phyloP scores from a whole-genome alignment of 2,797 vertebrate genomes.

The Eremophila alpestris region DNA sequence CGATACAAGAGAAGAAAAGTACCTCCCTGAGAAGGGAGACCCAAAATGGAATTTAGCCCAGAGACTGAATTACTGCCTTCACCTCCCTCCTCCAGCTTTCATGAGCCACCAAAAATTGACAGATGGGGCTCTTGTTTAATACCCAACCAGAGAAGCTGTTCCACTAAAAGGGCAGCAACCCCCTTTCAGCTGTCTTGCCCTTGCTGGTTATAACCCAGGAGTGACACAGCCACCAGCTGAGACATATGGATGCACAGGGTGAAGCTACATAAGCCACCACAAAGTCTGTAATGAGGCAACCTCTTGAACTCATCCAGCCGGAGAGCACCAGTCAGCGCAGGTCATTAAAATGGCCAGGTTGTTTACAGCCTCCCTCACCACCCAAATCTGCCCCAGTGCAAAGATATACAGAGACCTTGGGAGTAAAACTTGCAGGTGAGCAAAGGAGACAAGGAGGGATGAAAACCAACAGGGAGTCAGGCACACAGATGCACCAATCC shows the following conservation, averaged over 20 bases:
- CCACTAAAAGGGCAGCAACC: slow-evolving; percentile 56
- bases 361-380: background rate
- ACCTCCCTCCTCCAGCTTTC: background rate
- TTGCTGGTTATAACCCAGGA: background rate
- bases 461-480: background rate
- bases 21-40: slow-evolving; percentile 9
- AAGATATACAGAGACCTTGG: background rate
- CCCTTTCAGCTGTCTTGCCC: slow-evolving; percentile 42
- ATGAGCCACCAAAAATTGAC: slow-evolving; percentile 1
- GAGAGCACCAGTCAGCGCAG: background rate
- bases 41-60: slow-evolving; percentile 19
- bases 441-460: background rate
- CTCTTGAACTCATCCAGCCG: background rate
- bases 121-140: slow-evolving; percentile 64
- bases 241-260: slow-evolving; percentile 48
- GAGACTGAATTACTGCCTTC: slow-evolving; percentile 20
- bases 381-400: background rate
- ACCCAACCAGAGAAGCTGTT: slow-evolving; percentile 41
- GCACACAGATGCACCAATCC: background rate
- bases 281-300: slow-evolving; percentile 19
- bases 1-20: background rate
- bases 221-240: slow-evolving; percentile 40
- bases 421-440: background rate
- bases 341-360: background rate
- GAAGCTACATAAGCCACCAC: slow-evolving; percentile 29